Conservation (phyloP, 2,113 vertebrate genomes). For the Oncorhynchus gorbuscha region DNA sequence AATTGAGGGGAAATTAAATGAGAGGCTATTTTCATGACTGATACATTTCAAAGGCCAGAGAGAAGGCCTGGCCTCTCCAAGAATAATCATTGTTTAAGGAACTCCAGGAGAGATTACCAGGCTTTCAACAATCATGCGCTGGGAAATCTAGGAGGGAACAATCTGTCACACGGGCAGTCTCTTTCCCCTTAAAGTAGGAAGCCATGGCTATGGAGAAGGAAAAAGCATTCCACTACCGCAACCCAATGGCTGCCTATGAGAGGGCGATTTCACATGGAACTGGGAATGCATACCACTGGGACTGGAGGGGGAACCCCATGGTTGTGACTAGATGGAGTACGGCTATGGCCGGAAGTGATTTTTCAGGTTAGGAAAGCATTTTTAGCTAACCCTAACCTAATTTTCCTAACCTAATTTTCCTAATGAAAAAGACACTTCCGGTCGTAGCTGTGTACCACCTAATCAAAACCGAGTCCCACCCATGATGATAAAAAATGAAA, state of each 20-base stretch:
- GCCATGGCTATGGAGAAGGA: not conserved
- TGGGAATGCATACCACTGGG: not conserved
- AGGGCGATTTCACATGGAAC: not conserved
- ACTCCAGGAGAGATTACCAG: conserved; percentile 16
- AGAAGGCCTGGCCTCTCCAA: conserved; percentile 9
- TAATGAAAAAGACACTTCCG: no score
- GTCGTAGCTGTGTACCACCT: no score
- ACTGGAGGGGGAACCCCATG: not conserved
- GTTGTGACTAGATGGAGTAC: no score
- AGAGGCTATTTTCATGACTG: conserved; percentile 9
- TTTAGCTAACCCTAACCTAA: no score
- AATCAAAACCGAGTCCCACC: not conserved
- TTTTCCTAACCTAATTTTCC: no score
- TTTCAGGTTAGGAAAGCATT: no score
- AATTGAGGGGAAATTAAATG: conserved; percentile 9
- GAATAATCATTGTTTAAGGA: conserved; percentile 20
- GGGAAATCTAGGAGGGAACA: conserved; percentile 8
- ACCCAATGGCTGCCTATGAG: not conserved
- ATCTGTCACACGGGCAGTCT: conserved; percentile 5
- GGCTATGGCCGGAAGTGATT: no score
- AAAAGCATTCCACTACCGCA: not conserved
- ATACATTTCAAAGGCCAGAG: conserved; percentile 30
- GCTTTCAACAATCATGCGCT: not conserved
- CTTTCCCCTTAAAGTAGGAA: conserved; percentile 14
- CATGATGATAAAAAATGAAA: not conserved